Conservation (phyloP, 2,113 vertebrate species). For the Petromus typicus region DNA sequence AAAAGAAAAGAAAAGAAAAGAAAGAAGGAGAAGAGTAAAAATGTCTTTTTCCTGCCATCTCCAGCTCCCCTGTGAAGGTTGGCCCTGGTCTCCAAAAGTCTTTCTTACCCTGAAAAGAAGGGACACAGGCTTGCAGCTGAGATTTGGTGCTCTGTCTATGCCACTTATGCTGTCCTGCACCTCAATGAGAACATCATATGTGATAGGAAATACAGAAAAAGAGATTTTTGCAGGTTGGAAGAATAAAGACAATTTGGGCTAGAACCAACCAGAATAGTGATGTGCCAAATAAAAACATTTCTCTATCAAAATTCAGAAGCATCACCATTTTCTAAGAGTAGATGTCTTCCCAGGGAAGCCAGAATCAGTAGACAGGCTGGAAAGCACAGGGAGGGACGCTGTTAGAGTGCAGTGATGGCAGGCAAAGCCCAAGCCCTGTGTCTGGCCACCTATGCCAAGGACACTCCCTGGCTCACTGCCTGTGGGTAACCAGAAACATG, state of each 20-base stretch:
- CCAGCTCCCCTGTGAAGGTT: neutral
- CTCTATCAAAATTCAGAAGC: neutral
- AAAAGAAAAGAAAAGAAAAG: neutral
- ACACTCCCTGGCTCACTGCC: neutral
- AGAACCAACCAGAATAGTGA: neutral
- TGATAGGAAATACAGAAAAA: neutral
- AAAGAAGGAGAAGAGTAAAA: neutral
- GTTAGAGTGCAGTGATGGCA: neutral
- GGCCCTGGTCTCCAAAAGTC: neutral
- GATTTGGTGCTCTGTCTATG: too few species aligned
- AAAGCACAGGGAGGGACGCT: neutral
- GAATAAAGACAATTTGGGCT: neutral
- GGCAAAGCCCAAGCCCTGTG: neutral
- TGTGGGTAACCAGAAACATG: neutral
- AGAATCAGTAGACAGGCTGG: neutral
- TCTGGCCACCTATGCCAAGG: neutral
- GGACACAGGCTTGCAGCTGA: neutral
- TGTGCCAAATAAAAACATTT: neutral
- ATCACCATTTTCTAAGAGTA: neutral
- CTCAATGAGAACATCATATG: neutral
- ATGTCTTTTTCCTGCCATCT: neutral
- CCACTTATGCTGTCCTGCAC: neutral
- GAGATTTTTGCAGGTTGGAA: neutral
- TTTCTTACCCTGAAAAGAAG: neutral
- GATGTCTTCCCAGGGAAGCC: neutral